phyloP scores from a whole-genome alignment of 2,797 vertebrate species.

The Pangasius djambal region DNA sequence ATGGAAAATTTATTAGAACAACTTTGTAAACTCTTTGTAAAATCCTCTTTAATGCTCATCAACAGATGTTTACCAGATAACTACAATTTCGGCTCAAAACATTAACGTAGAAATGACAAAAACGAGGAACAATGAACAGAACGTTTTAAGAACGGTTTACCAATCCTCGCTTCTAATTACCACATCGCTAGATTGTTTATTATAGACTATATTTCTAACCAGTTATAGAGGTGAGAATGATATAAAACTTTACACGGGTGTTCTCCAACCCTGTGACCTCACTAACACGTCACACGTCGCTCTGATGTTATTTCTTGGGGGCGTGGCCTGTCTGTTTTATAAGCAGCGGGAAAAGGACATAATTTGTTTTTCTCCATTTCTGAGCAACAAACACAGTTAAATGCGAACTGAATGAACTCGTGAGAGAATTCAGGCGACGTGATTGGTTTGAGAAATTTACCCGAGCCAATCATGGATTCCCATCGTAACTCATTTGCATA shows the following conservation, averaged over 20 bases:
- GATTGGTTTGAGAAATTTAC: background rate
- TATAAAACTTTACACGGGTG: too few species aligned
- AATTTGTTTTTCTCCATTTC: background rate
- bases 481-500: background rate
- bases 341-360: too few species aligned
- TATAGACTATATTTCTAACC: too few species aligned
- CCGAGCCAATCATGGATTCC: background rate
- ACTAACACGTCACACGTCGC: background rate
- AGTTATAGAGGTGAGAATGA: too few species aligned
- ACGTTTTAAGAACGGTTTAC: background rate
- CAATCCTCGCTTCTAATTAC: background rate
- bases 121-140: background rate
- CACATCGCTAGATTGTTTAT: background rate
- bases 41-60: background rate
- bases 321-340: background rate
- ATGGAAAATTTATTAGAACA: background rate
- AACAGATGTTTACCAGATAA: background rate
- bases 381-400: background rate
- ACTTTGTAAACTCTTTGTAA: background rate
- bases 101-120: background rate
- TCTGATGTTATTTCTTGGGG: background rate
- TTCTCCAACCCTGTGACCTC: background rate
- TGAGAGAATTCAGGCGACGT: background rate
- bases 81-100: background rate
- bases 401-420: background rate